phyloP scores from a whole-genome alignment of 2,113 vertebrate species.

The Tachysurus fulvidraco region DNA sequence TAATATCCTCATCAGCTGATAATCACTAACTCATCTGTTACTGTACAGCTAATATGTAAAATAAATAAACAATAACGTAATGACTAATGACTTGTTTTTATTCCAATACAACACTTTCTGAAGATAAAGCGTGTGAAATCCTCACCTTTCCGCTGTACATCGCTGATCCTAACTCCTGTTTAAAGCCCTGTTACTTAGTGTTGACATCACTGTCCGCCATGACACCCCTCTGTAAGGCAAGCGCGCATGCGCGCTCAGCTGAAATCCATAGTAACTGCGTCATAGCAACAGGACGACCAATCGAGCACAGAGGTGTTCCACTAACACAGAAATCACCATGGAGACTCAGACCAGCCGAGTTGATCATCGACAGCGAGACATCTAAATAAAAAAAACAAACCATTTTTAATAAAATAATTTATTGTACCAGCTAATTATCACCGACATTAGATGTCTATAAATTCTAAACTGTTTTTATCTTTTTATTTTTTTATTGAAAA shows the following conservation, averaged over 20 bases:
- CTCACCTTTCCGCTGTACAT: slow-evolving; percentile 72
- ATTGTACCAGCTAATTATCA: background rate
- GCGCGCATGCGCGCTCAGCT: slow-evolving; percentile 61
- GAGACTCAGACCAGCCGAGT: slow-evolving; percentile 3
- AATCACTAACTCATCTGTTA: background rate
- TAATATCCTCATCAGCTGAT: background rate
- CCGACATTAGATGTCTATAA: no score
- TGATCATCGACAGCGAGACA: slow-evolving; percentile 14
- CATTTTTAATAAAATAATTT: background rate
- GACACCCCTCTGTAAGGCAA: background rate
- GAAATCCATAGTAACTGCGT: slow-evolving; percentile 65
- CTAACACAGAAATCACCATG: slow-evolving; percentile 44
- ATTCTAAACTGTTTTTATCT: no score
- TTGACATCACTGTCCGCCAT: slow-evolving; percentile 62
- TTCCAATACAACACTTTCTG: background rate
- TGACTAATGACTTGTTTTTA: no score
- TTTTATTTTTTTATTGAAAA: no score
- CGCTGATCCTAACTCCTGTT: background rate
- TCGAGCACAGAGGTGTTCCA: slow-evolving; percentile 50
- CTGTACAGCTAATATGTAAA: background rate
- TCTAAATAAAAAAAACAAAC: background rate
- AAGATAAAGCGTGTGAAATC: background rate
- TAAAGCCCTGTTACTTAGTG: slow-evolving; percentile 4
- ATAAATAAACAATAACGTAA: background rate
- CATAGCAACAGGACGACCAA: slow-evolving; percentile 66